Percentiles rank a stretch among this genome's conserved stretches.
Evolutionary conservation across 2,888 invertebrate genomes (phyloP).

Genomic region (Drosophila rubida): DNA sequence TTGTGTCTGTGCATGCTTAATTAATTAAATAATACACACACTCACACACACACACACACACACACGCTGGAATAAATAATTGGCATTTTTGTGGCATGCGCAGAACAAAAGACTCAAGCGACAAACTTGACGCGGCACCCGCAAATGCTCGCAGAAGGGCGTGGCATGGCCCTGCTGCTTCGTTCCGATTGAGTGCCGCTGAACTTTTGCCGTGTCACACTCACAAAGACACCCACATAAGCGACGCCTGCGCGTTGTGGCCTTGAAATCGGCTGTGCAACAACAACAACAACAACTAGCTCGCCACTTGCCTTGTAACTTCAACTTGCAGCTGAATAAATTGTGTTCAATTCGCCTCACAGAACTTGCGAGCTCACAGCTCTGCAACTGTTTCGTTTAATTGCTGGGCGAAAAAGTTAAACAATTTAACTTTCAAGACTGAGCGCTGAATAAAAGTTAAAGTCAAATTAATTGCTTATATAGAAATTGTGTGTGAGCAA

Average conservation of each 20-base stretch:
- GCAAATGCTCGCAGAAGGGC: too few species aligned
- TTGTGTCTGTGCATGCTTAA: conserved; percentile 42
- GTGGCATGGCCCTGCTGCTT: conserved; percentile 16
- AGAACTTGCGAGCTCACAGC: too few species aligned
- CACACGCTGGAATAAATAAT: conserved; percentile 49
- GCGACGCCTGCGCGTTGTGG: conserved; percentile 41
- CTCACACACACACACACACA: conserved; percentile 28
- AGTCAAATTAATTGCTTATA: conserved; percentile 53
- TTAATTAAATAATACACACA: conserved; percentile 52
- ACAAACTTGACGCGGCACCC: conserved; percentile 65
- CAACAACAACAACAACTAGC: conserved; percentile 8
- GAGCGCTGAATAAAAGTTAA: conserved; percentile 13
- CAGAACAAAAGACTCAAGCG: conserved; percentile 72
- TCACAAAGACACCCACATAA: background rate
- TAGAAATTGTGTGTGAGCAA: conserved; percentile 40
- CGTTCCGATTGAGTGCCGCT: conserved; percentile 53
- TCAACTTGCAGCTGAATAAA: conserved; percentile 6
- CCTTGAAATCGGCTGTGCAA: conserved; percentile 42
- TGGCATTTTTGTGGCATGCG: conserved; percentile 49
- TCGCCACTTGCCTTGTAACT: conserved; percentile 22
- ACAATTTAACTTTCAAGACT: conserved; percentile 44
- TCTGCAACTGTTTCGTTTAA: too few species aligned
- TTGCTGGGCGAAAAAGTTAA: too few species aligned
- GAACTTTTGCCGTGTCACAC: conserved; percentile 29
- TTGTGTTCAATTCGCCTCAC: conserved; percentile 5